These are phyloP conservation scores for Ladona fulva DNA, from an alignment of 1,140 invertebrate genomes.

Conservation along the genomic window DNA sequence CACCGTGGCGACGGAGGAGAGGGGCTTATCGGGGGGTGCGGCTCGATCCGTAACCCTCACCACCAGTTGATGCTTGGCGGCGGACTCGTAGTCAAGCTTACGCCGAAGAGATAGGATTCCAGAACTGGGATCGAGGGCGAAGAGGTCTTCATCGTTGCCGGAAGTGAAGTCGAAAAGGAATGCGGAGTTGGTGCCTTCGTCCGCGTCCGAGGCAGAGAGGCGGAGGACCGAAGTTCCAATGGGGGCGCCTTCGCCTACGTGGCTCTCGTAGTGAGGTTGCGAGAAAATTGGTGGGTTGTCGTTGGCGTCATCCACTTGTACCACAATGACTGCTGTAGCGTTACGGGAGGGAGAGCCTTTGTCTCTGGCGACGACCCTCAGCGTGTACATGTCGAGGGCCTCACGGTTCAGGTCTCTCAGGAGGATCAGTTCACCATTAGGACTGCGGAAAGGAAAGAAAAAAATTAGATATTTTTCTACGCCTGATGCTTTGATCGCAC, in stretches of 20 bases:
- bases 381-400: conserved; percentile 57
- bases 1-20: conserved; percentile 61
- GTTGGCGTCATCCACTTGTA: conserved; percentile 76
- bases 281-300: conserved; percentile 76
- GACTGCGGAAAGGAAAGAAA: conserved; percentile 42
- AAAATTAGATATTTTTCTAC: no score
- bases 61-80: conserved; percentile 57
- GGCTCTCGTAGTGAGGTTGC: conserved; percentile 51
- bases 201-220: conserved; percentile 64
- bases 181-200: conserved; percentile 64
- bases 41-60: conserved; percentile 61
- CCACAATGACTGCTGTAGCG: conserved; percentile 50
- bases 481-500: no score
- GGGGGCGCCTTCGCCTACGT: conserved; percentile 66
- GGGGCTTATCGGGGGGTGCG: conserved; percentile 39
- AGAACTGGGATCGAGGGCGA: conserved; percentile 58
- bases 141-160: conserved; percentile 70
- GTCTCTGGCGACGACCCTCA: conserved; percentile 42
- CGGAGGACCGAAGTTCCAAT: conserved; percentile 57
- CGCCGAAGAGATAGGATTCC: conserved; percentile 66
- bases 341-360: conserved; percentile 39
- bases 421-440: conserved; percentile 66
- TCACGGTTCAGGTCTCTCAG: conserved; percentile 74
- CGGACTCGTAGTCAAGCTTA: conserved; percentile 70
- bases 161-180: conserved; percentile 77